Conservation (phyloP, 1,140 invertebrate species). For the Saccostrea glomerata region DNA sequence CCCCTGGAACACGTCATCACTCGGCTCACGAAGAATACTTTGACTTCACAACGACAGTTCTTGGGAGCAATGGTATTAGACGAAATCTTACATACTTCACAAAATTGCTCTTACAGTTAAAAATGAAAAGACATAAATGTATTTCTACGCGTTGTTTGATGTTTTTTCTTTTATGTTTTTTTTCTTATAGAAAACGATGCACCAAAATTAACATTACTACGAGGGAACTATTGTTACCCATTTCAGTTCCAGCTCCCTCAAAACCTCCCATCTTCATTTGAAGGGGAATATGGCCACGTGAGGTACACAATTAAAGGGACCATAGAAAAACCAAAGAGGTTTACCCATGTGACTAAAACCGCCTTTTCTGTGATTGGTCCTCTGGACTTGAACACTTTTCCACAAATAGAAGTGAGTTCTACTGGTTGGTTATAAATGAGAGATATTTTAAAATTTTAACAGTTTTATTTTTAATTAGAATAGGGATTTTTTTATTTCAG, state of each 20-base stretch:
- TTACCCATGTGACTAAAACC: conserved; percentile 69
- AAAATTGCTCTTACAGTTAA: no score
- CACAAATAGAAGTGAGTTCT: conserved; percentile 58
- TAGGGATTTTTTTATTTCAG: neutral
- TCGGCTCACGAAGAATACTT: conserved; percentile 71
- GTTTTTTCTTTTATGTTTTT: neutral
- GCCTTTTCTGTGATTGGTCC: conserved; percentile 71
- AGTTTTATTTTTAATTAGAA: neutral
- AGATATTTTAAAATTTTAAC: neutral
- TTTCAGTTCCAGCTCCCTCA: conserved; percentile 79
- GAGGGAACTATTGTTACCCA: conserved; percentile 77
- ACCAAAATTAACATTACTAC: neutral
- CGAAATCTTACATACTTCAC: no score
- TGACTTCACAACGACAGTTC: conserved; percentile 55
- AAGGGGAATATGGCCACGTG: conserved; percentile 78
- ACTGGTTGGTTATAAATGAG: neutral
- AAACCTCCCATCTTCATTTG: conserved; percentile 80
- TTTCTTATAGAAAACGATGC: neutral
- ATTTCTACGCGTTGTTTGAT: no score
- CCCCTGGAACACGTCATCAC: conserved; percentile 64
- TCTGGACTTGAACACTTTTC: conserved; percentile 69
- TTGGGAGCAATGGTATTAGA: conserved; percentile 56
- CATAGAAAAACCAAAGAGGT: conserved; percentile 78
- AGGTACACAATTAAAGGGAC: conserved; percentile 78
- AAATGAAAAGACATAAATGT: no score